phyloP scores from a whole-genome alignment of 2,113 vertebrate species.

The Caloenas nicobarica region DNA sequence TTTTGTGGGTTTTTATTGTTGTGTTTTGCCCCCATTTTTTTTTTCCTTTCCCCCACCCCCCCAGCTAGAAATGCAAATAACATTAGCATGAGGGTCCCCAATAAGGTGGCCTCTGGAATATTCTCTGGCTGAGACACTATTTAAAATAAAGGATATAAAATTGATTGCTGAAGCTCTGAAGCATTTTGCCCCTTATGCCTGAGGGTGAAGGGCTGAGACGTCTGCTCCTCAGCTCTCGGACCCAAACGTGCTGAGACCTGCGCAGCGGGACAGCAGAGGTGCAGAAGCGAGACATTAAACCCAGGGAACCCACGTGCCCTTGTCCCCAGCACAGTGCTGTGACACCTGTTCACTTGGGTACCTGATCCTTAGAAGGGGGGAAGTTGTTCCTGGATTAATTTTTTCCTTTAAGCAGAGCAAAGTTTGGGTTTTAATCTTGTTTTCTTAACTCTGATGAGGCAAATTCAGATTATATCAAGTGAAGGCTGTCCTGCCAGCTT shows the following conservation, averaged over 20 bases:
- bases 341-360: rapidly evolving
- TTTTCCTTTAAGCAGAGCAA: background rate
- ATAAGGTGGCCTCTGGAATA: background rate
- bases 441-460: background rate
- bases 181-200: background rate
- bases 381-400: background rate
- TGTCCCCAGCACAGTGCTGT: background rate
- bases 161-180: background rate
- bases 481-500: background rate
- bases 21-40: background rate
- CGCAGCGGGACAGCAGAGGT: background rate
- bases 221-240: background rate
- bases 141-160: background rate
- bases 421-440: background rate
- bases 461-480: background rate
- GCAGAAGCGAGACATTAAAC: background rate
- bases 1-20: background rate
- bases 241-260: too few species aligned
- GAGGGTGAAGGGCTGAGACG: background rate
- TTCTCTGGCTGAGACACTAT: background rate
- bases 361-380: background rate
- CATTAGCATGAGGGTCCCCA: background rate
- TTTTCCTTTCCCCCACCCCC: too few species aligned
- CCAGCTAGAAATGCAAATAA: background rate
- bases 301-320: too few species aligned